Conservation (phyloP, 2,888 invertebrate genomes). For the Creontiades dilutus region DNA sequence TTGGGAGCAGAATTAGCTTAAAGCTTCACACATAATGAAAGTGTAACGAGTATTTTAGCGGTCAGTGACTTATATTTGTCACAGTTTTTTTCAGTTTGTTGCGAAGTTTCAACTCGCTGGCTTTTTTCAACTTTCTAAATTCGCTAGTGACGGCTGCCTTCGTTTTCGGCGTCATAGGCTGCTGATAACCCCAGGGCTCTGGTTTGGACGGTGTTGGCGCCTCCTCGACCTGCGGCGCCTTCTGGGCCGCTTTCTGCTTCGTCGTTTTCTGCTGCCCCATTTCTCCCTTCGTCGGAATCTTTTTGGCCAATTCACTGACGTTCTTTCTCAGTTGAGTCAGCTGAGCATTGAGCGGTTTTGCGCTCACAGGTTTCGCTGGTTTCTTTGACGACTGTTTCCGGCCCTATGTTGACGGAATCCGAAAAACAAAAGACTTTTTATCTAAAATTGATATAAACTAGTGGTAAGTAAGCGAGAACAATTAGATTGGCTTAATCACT, state of each 20-base stretch:
- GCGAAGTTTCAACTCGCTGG: conserved; percentile 2
- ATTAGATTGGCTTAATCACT: too few relatives aligned
- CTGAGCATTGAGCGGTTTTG: not conserved
- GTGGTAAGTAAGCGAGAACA: too few relatives aligned
- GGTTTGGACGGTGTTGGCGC: not conserved
- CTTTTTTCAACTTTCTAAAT: conserved; percentile 44
- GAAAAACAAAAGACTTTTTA: too few relatives aligned
- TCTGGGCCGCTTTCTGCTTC: not conserved
- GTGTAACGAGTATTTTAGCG: too few relatives aligned
- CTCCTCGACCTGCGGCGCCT: not conserved
- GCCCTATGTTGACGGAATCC: not conserved
- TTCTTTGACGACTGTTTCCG: not conserved
- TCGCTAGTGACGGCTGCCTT: conserved; percentile 13
- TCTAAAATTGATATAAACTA: too few relatives aligned
- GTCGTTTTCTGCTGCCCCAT: not conserved
- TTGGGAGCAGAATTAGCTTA: too few relatives aligned
- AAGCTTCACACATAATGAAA: too few relatives aligned
- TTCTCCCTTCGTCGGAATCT: not conserved
- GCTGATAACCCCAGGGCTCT: not conserved
- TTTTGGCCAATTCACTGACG: not conserved
- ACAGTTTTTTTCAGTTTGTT: conserved; percentile 20
- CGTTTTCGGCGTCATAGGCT: conserved; percentile 4
- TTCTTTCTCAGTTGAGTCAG: conserved; percentile 5
- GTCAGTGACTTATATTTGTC: too few relatives aligned
- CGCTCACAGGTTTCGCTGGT: not conserved